Percentiles rank a stretch among this genome's conserved stretches.
phyloP scores from a whole-genome alignment of 1,140 invertebrate species.

The Lysiphlebus fabarum region DNA sequence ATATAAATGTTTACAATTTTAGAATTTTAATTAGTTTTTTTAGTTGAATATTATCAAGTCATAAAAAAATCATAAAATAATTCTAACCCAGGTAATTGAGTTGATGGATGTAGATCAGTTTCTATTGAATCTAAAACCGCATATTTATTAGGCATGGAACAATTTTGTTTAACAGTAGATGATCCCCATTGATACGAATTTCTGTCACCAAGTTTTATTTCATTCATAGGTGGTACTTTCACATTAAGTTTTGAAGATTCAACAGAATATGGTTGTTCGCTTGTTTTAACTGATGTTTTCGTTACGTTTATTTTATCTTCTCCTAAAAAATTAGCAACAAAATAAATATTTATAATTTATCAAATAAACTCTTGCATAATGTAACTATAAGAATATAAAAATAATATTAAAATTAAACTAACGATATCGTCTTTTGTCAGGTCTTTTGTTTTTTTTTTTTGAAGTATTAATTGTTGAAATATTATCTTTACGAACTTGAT shows the following conservation, averaged over 20 bases:
- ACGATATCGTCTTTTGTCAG: slow-evolving; percentile 49
- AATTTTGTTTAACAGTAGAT: slow-evolving; percentile 29
- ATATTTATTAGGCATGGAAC: slow-evolving; percentile 49
- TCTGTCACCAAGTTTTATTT: slow-evolving; percentile 49
- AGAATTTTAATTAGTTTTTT: background rate
- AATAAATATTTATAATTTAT: background rate
- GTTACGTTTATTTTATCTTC: slow-evolving; percentile 38
- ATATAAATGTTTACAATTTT: slow-evolving; percentile 30
- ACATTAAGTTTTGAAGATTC: slow-evolving; percentile 56
- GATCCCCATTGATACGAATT: slow-evolving; percentile 40
- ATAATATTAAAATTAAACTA: slow-evolving; percentile 30
- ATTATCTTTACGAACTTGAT: slow-evolving; percentile 85
- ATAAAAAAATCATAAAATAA: background rate
- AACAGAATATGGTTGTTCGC: slow-evolving; percentile 45
- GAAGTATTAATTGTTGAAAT: slow-evolving; percentile 49
- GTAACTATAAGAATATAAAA: slow-evolving; percentile 19
- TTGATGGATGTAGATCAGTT: slow-evolving; percentile 36
- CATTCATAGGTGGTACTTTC: slow-evolving; percentile 50
- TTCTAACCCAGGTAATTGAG: slow-evolving; percentile 48
- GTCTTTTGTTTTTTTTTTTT: slow-evolving; percentile 56
- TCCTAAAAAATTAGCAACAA: slow-evolving; percentile 19
- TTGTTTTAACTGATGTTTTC: slow-evolving; percentile 40
- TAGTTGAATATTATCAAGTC: background rate
- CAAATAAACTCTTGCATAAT: too few relatives aligned
- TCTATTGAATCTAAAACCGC: slow-evolving; percentile 48